Conservation (phyloP, 2,797 vertebrate genomes). For the Gymnodraco acuticeps region DNA sequence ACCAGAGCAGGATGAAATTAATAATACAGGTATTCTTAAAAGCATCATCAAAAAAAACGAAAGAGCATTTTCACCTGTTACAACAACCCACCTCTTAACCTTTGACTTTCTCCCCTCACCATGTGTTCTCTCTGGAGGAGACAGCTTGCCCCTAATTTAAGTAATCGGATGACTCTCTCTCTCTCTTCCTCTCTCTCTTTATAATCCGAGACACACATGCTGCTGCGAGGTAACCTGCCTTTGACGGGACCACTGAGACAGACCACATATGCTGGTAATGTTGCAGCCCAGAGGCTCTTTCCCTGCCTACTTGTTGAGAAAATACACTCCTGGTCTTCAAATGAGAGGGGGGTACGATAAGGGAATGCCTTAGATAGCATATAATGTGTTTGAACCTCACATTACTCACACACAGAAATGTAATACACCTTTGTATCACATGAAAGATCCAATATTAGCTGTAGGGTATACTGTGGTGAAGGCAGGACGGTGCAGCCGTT, state of each 20-base stretch:
- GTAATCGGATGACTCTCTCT: constrained; percentile 83
- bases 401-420: not conserved
- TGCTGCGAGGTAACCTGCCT: constrained; percentile 65
- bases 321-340: not conserved
- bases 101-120: constrained; percentile 73
- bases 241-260: constrained; percentile 46
- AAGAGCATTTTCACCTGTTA: not conserved
- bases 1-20: not conserved
- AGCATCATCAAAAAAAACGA: not conserved
- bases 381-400: not conserved
- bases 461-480: not conserved
- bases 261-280: not conserved
- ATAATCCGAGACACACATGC: constrained; percentile 75
- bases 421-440: not conserved
- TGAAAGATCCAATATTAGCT: not conserved
- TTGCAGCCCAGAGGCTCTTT: not conserved
- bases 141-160: constrained; percentile 78
- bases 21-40: not conserved
- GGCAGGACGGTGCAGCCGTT: not conserved
- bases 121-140: constrained; percentile 33
- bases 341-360: not conserved
- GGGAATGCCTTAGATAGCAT: not conserved
- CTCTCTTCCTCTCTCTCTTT: constrained; percentile 50
- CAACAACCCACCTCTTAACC: constrained; percentile 45
- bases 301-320: constrained; percentile 70